Evolutionary conservation across 2,888 invertebrate genomes (phyloP).

Genomic region (Euplagia quadripunctaria): DNA sequence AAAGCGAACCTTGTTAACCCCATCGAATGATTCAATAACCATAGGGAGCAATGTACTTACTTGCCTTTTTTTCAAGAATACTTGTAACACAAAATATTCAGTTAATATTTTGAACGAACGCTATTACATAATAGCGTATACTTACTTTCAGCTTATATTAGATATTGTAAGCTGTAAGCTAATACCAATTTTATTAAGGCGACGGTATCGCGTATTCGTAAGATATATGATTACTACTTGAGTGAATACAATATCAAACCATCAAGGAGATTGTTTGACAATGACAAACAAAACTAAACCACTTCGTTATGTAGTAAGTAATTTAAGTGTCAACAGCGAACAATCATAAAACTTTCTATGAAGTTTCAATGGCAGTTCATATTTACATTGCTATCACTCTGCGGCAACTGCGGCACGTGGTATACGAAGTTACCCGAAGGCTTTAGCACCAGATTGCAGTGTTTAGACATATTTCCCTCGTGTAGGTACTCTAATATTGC

Average conservation of each 20-base stretch:
- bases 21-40: neutral
- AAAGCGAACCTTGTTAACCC: neutral
- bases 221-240: neutral
- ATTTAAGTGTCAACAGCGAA: neutral
- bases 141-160: too few species aligned
- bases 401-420: conserved; percentile 18
- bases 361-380: conserved; percentile 23
- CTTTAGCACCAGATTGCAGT: conserved; percentile 59
- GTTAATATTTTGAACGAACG: neutral
- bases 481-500: conserved; percentile 72
- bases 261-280: neutral
- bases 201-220: neutral
- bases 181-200: neutral
- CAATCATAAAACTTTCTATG: conserved; percentile 13
- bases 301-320: conserved; percentile 2
- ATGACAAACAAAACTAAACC: neutral
- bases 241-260: conserved; percentile 3
- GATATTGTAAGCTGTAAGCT: neutral
- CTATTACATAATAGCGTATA: too few species aligned
- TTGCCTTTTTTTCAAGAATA: neutral
- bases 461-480: conserved; percentile 80
- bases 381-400: conserved; percentile 27
- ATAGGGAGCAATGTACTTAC: neutral
- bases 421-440: conserved; percentile 18
- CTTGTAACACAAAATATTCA: neutral